phyloP scores from a whole-genome alignment of 2,797 vertebrate genomes.

The Chaetophractus vellerosus region DNA sequence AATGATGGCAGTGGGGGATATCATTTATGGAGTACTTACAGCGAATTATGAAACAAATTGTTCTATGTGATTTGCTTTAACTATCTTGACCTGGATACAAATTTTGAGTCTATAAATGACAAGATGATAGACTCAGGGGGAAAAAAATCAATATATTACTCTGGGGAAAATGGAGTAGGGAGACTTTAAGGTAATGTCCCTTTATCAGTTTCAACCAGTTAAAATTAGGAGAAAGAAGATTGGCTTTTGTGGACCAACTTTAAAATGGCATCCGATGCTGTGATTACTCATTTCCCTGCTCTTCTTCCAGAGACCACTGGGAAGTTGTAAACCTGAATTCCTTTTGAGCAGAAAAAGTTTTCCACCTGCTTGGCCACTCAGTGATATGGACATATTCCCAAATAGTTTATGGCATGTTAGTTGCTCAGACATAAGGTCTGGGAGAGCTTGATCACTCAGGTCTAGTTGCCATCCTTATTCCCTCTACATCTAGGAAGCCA shows the following conservation, averaged over 20 bases:
- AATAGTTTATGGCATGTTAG: slow-evolving; percentile 84
- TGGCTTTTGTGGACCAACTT: background rate
- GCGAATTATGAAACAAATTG: background rate
- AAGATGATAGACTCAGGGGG: background rate
- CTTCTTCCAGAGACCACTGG: slow-evolving; percentile 55
- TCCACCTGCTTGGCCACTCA: slow-evolving; percentile 78
- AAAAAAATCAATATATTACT: background rate
- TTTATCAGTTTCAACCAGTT: slow-evolving; percentile 1
- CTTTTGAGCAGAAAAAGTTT: slow-evolving; percentile 65
- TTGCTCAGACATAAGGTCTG: slow-evolving; percentile 84
- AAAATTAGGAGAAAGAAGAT: background rate
- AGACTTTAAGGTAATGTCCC: background rate
- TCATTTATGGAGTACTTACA: background rate
- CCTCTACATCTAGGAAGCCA: slow-evolving; percentile 53
- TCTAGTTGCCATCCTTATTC: slow-evolving; percentile 84
- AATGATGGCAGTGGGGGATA: background rate
- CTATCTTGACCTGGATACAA: background rate
- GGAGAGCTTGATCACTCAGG: slow-evolving; percentile 85
- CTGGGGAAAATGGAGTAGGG: background rate
- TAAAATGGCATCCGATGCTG: background rate
- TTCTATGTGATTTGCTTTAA: background rate
- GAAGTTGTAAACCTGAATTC: slow-evolving; percentile 77
- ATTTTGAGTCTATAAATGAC: background rate
- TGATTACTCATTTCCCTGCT: background rate
- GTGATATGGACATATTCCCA: slow-evolving; percentile 81